Evolutionary conservation across 2,797 vertebrate species (phyloP).

Genomic region (Sebastes trivittatus): DNA sequence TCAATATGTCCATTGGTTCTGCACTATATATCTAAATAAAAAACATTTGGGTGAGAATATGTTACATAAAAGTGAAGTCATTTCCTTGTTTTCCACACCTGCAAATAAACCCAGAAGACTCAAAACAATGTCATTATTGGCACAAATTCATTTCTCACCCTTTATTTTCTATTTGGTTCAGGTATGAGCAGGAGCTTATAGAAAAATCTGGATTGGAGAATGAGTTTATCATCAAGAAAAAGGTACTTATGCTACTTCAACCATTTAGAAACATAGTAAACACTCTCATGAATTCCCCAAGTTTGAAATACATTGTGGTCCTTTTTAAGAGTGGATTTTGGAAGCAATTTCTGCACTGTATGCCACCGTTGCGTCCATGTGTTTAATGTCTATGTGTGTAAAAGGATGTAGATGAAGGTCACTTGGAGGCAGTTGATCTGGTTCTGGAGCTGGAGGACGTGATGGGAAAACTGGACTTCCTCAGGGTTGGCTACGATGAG

Average conservation of each 20-base stretch:
- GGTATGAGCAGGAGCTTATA: slow-evolving; percentile 49
- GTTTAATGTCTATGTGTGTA: background rate
- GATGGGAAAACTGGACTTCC: slow-evolving; percentile 77
- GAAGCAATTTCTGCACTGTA: background rate
- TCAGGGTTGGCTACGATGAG: slow-evolving; percentile 80
- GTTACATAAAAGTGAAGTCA: background rate
- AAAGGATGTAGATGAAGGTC: slow-evolving; percentile 80
- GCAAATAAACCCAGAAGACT: background rate
- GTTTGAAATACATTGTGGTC: background rate
- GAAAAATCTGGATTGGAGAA: slow-evolving; percentile 63
- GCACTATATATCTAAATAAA: background rate
- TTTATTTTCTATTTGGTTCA: slow-evolving; percentile 33
- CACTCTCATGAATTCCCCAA: background rate
- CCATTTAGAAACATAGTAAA: background rate
- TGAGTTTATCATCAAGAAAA: slow-evolving; percentile 69
- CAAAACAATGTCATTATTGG: background rate
- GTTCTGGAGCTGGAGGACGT: slow-evolving; percentile 80
- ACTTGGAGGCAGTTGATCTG: slow-evolving; percentile 72
- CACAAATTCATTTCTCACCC: background rate
- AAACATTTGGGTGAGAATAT: background rate
- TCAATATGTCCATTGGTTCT: background rate
- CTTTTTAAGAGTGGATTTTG: background rate
- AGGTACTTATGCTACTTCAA: slow-evolving; percentile 40
- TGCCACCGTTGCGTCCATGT: background rate
- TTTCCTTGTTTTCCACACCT: background rate